Base-by-base conservation (phyloP, 2,113 vertebrate genomes). In the Stegastes partitus region DNA sequence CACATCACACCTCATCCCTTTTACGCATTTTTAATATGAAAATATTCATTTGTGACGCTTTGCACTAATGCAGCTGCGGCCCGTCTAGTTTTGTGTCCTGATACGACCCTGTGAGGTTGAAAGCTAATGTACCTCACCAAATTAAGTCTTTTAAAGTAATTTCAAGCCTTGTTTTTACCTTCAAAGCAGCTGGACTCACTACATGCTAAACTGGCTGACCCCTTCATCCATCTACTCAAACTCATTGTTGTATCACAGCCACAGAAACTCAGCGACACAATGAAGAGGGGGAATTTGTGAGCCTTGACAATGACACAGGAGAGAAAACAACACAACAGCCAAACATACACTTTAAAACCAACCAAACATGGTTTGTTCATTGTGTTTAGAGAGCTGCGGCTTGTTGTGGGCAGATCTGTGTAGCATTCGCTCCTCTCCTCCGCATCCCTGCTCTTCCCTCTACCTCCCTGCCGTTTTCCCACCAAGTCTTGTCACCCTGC, bases 401-500 rank as follows among this genome's bases (percentile, higher is more conserved):
- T 67, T 54, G 55, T 50, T 75, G 79, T 82, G 80, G 68, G 55
- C 34, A 68, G 53, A 74, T 69, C 37, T 57, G 80, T 71, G 65
- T 44, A 70, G 55, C 1, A 55, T 51, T 81, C 54, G 2, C 77
- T 86, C 49, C 47, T 89, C 78, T 82, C 76, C 86, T 68, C 74
- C 71, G 22, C 82, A 70, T 87, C 86, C 70, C 78, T 83, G 79
- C 81, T 88, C 85, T 77, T 82, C 79, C 79, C 42, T 85, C 63
- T 70, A 66, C 65, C 62, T 90, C 83, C 62, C 73, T 72, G 72
- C 45, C 47, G 69, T 26, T 81, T 87, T 82, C 74, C 82, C 87
- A 91, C 87, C 77, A 67, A 70, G 61, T 78, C 73, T 65, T 62
- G 62, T 85, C 77, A 65, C 73, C 44, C 78, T 88, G 78, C 91